Evolutionary conservation across 2,888 invertebrate species (phyloP), one percentile per base, ranked within the genome.

Genomic region (Standfussiana lucernea): DNA sequence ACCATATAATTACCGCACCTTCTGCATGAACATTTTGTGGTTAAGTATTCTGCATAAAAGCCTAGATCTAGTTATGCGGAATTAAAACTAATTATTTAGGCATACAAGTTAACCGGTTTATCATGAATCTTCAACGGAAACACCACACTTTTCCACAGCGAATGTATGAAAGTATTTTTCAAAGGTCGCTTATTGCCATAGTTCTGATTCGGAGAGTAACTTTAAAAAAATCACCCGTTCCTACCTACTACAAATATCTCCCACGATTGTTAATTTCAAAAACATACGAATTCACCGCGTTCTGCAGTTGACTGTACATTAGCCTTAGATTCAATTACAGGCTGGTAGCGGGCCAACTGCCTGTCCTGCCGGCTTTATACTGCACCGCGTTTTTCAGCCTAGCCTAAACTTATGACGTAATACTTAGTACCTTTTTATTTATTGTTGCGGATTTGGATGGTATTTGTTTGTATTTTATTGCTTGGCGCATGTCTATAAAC

Each of bases 341-440:
- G 77, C 82, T 87, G 86, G 87, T 88, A 79, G 76, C 71, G 70
- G 53, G 87, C 87, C 87, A 87, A 87, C 76, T 74, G 59, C 37
- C 79, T 77, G 79, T 71, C 72, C 74, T 75, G 67, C 62, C 73
- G 50, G 61, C 64, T 71, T 69, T 72, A 76, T 66, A 75, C 67
- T 72, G 75, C 83, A 13, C 61, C 47, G 21, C 32, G 45, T 76
- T 85, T 84, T 82, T 82, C 68, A 81, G 61, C 42, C 71, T 8
- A 69, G 64, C 24, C 40, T 15, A 24, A 70, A 61, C 40, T 61
- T 67, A 67, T 82, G 80, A 77, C 80, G 62, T 75, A 67, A 84
- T 45, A 65, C n/a, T 66, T 61, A 62, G 70, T 62, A 62, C 70
- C 62, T 32, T 80, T 79, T 67, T 73, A 72, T 72, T 72, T 75